These are phyloP conservation scores for Orthosia incerta DNA, from an alignment of 2,888 invertebrate species.

Conservation along the genomic window DNA sequence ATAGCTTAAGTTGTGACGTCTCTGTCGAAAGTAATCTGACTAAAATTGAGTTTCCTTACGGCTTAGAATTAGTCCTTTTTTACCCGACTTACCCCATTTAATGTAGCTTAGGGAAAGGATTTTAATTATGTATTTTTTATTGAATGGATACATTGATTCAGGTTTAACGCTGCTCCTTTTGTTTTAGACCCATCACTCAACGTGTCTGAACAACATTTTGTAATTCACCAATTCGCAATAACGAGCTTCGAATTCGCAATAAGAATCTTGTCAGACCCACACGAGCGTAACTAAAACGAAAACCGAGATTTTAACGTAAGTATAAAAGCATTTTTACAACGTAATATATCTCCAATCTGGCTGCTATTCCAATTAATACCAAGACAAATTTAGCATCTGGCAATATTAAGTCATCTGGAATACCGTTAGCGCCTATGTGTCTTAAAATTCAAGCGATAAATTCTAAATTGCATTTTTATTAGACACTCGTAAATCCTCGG, in stretches of 20 bases:
- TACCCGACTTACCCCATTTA: slow-evolving; percentile 9
- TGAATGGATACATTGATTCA: not conserved
- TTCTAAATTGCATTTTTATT: slow-evolving; percentile 70
- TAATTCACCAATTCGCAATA: not conserved
- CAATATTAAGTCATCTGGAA: slow-evolving; percentile 48
- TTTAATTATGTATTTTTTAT: slow-evolving; percentile 6
- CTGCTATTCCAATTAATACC: slow-evolving; percentile 53
- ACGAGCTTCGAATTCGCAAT: no score
- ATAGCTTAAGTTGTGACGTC: slow-evolving; percentile 53
- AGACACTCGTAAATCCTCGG: slow-evolving; percentile 68
- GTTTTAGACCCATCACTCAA: not conserved
- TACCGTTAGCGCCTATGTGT: slow-evolving; percentile 28
- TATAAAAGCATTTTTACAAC: slow-evolving; percentile 48
- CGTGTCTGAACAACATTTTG: not conserved
- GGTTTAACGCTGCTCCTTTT: not conserved
- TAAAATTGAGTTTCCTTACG: slow-evolving; percentile 33
- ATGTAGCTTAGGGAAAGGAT: not conserved
- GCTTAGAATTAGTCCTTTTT: slow-evolving; percentile 26
- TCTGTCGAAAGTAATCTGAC: slow-evolving; percentile 31
- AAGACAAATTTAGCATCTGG: slow-evolving; percentile 56
- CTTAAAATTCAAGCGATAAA: slow-evolving; percentile 57
- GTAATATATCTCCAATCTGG: slow-evolving; percentile 36
- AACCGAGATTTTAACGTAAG: slow-evolving; percentile 1
- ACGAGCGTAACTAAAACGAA: not conserved
- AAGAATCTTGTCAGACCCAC: not conserved